A percentile compares a stretch with the other conserved stretches of the same genome.
Conservation (phyloP, 2,113 vertebrate species). For the Etheostoma spectabile region DNA sequence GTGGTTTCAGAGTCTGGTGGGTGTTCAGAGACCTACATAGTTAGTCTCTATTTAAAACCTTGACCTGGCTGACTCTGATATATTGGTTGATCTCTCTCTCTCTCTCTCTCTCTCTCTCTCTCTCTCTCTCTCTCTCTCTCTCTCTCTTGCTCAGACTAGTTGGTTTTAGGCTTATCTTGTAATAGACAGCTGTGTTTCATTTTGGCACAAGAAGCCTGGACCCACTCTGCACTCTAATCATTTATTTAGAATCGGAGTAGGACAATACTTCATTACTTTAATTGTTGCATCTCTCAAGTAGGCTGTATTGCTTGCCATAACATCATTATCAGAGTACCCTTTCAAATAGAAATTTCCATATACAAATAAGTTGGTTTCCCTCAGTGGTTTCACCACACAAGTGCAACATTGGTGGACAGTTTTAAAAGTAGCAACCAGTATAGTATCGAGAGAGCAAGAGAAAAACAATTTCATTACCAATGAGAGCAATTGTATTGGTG, state of each 20-base stretch:
- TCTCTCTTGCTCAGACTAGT: background rate
- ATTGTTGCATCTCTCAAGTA: background rate
- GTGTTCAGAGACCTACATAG: constrained; percentile 45
- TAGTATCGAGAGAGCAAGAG: background rate
- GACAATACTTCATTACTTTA: background rate
- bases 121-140: background rate
- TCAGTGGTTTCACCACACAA: background rate
- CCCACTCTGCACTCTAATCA: background rate
- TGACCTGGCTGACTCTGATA: constrained; percentile 29
- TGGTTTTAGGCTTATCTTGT: constrained; percentile 5
- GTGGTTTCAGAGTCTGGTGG: constrained; percentile 32
- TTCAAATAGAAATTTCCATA: background rate
- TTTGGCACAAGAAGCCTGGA: background rate
- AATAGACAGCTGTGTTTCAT: background rate
- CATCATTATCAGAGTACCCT: background rate
- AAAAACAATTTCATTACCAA: background rate
- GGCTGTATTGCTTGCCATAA: background rate
- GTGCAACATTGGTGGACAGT: background rate
- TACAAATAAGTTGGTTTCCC: too few relatives aligned
- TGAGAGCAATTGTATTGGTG: background rate
- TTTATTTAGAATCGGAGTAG: background rate
- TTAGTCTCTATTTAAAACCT: constrained; percentile 31
- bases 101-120: background rate
- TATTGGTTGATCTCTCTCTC: constrained; percentile 12
- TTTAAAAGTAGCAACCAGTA: background rate